Conservation (phyloP, 2,888 invertebrate species). For the Bombyx huttoni region DNA sequence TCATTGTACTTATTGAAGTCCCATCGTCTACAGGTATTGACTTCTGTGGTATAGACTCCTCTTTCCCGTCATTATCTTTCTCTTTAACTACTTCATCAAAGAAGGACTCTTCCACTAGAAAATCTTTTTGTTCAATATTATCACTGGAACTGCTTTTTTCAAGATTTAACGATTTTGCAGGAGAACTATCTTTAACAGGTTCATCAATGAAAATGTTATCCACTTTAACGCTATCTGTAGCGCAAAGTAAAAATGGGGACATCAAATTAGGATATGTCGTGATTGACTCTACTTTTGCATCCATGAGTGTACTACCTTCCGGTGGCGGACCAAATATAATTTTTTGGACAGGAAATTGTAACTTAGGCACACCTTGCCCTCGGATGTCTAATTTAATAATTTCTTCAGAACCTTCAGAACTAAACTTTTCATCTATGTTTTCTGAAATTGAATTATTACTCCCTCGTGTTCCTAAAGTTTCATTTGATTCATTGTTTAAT, state of each 20-base stretch:
- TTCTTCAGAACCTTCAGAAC: slow-evolving; percentile 59
- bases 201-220: slow-evolving; percentile 35
- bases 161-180: slow-evolving; percentile 16
- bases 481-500: slow-evolving; percentile 40
- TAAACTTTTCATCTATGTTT: slow-evolving; percentile 21
- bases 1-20: slow-evolving; percentile 69
- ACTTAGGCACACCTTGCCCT: slow-evolving; percentile 50
- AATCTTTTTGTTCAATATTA: slow-evolving; percentile 44
- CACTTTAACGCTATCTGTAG: slow-evolving; percentile 31
- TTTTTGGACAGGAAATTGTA: slow-evolving; percentile 41
- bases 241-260: slow-evolving; percentile 51
- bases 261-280: slow-evolving; percentile 48
- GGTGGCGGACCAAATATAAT: slow-evolving; percentile 63
- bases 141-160: slow-evolving; percentile 36
- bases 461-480: slow-evolving; percentile 21
- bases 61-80: slow-evolving; percentile 24
- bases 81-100: slow-evolving; percentile 37
- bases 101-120: slow-evolving; percentile 51
- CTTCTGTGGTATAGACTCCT: slow-evolving; percentile 39
- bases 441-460: slow-evolving; percentile 19
- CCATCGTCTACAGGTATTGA: slow-evolving; percentile 49
- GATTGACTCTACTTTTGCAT: slow-evolving; percentile 30
- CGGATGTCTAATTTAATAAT: slow-evolving; percentile 64
- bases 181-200: slow-evolving; percentile 17
- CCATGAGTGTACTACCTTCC: slow-evolving; percentile 41